Evolutionary conservation across 2,888 invertebrate species (phyloP), one percentile per base, ranked within the genome.

Genomic region (Chloroclysta siterata): DNA sequence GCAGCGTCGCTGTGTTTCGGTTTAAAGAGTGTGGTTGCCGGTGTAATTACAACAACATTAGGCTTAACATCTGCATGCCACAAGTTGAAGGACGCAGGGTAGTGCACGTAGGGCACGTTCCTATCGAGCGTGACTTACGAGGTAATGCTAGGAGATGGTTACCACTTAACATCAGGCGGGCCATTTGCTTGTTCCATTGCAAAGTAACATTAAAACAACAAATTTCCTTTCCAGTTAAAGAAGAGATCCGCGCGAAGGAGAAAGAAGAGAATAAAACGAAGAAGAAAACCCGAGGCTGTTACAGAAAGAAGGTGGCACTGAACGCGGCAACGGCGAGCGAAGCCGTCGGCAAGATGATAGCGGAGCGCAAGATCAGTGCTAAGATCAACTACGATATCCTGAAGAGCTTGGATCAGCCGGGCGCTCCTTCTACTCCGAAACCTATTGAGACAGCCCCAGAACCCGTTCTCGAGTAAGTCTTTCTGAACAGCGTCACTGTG

Each of bases 331-430:
- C 95, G 0, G 94, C 95, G 60, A 97, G 97, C 3, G 99, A 99
- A 89, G 99, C 99, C 0, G 98, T 99, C 51, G 98, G 98, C 83
- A 98, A 98, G 89, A 98, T 99, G 95, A 91, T 99, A 17, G 97
- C 91, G 72, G 99, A 99, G 83, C 98, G 98, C 89, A 97, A 97
- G 82, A 96, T 99, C 71, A 99, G 99, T 3, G 96, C 95, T 5
- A 99, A 99, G 94, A 99, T 99, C 60, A 99, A 99, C 89, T 99
- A 99, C 81, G 99, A 99, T 74, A 99, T 99, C 44, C 89, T 99
- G 64, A 97, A 97, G 85, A 97, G 96, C 74, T 90, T 99, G 60
- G 96, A 95, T 72, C 85, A 85, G 36, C 84, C 87, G 0, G 88
- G 84, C 0, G 86, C 85, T 29, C 78, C 83, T 0, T 69, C 76